A percentile compares a stretch with the other conserved stretches of the same genome.
Evolutionary conservation across 2,888 invertebrate genomes (phyloP).

Genomic region (Drosophila prostipennis): DNA sequence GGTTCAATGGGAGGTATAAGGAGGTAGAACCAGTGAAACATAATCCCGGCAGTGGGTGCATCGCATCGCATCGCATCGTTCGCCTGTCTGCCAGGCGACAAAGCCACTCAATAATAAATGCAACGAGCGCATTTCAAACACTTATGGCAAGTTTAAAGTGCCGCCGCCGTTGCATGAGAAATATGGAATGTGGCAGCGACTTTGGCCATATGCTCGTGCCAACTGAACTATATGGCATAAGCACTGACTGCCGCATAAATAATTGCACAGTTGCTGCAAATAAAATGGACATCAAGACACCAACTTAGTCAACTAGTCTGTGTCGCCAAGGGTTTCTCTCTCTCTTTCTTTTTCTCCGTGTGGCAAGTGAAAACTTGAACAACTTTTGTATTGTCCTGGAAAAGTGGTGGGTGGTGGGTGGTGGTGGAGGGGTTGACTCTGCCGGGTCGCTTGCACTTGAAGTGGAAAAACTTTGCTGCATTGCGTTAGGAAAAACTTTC

Average conservation of each 20-base stretch:
- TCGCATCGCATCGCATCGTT: constrained; percentile 19
- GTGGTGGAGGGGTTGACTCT: neutral
- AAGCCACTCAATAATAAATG: constrained; percentile 74
- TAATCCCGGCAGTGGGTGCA: constrained; percentile 27
- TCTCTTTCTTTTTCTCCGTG: constrained; percentile 28
- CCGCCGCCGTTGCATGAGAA: constrained; percentile 29
- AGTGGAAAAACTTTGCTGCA: constrained; percentile 73
- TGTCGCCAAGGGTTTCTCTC: constrained; percentile 13
- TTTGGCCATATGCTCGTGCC: constrained; percentile 12
- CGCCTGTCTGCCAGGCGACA: constrained; percentile 47
- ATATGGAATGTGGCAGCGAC: constrained; percentile 32
- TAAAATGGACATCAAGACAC: constrained; percentile 74
- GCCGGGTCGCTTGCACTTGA: constrained; percentile 65
- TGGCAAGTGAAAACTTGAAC: constrained; percentile 66
- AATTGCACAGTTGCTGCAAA: constrained; percentile 74
- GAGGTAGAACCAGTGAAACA: constrained; percentile 30
- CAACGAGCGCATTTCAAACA: constrained; percentile 77
- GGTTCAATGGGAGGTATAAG: neutral
- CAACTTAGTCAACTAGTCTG: constrained; percentile 61
- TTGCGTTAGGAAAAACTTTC: constrained; percentile 62
- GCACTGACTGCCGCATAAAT: constrained; percentile 53
- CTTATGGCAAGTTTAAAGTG: constrained; percentile 73
- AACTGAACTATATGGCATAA: constrained; percentile 33
- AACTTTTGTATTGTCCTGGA: constrained; percentile 54
- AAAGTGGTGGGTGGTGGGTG: constrained; percentile 27